Evolutionary conservation across 2,888 invertebrate genomes (phyloP), one percentile per base, ranked within the genome.

Genomic region (Dicyrtomina minuta): DNA sequence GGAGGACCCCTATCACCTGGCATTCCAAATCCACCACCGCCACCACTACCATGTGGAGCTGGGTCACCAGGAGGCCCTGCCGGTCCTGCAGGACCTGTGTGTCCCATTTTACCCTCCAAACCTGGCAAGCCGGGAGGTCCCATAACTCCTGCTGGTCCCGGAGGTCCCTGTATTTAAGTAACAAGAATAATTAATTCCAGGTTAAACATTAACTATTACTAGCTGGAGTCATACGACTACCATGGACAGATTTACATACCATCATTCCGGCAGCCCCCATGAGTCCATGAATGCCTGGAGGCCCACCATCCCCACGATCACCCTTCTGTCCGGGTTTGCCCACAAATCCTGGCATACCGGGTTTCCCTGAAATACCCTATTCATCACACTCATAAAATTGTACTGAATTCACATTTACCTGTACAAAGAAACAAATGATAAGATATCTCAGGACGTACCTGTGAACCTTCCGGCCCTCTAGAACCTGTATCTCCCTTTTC

Each of bases 291-390:
- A 83, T 82, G 46, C 86, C 86, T 39, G 80, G 74, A 4, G 79
- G 70, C 20, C 81, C 81, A 53, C 72, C 72, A 62, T 81, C 81
- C 1, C 85, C 85, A 70, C 77, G 76, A 39, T 82, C 82, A 13
- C 84, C 84, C 71, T 82, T 83, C 24, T 79, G 74, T 15, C 84
- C 84, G 43, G 81, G 75, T 76, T 81, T 81, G 22, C 84, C 84
- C 58, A 80, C 75, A 43, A 81, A 61, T 65, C 85, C 84, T 41
- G 81, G 79, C 66, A 77, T 66, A n/a, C 84, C 84, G 15, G 80
- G 80, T 72, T 80, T 80, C 60, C 84, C 84, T 44, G 77, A 71
- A 13, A 78, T 71, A 2, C 81, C 81, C 80, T 81, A 22, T 15
- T 33, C 33, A 10, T n/a, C 26, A 33, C 24, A 33, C 4, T 55